Percentiles rank a stretch among this genome's conserved stretches.
Evolutionary conservation across 2,797 vertebrate genomes (phyloP).

Genomic region (Chloroceryle inda): DNA sequence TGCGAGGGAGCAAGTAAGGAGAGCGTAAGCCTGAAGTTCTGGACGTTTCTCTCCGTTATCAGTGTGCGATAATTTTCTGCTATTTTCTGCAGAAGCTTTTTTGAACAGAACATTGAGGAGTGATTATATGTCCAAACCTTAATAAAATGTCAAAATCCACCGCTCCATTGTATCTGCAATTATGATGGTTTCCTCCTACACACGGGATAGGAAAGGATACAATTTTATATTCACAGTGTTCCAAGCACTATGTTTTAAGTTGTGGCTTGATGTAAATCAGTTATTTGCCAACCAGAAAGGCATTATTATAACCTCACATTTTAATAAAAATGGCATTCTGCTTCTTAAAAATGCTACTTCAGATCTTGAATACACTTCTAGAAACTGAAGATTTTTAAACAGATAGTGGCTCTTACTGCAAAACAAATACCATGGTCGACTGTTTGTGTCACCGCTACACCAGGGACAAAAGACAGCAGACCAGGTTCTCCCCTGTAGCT

Average conservation of each 20-base stretch:
- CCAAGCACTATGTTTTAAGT: conserved; percentile 2
- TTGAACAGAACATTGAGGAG: conserved; percentile 39
- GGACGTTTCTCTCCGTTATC: neutral
- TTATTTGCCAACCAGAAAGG: conserved; percentile 21
- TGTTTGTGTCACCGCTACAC: neutral
- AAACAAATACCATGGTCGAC: neutral
- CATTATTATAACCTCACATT: neutral
- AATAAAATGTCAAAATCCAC: conserved; percentile 62
- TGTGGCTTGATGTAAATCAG: conserved; percentile 2
- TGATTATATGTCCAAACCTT: conserved; percentile 50
- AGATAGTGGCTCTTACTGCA: neutral
- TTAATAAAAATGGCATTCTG: conserved; percentile 9
- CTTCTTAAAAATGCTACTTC: neutral
- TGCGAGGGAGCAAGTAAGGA: neutral
- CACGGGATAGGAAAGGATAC: conserved; percentile 1
- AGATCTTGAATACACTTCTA: neutral
- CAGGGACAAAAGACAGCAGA: neutral
- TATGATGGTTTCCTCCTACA: conserved; percentile 48
- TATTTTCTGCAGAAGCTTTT: conserved; percentile 50
- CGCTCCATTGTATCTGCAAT: conserved; percentile 29
- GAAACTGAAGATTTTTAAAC: neutral
- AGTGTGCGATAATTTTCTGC: conserved; percentile 40
- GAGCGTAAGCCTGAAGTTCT: neutral
- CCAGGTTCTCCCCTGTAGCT: neutral
- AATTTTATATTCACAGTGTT: conserved; percentile 7